Percentiles rank a stretch among this genome's conserved stretches.
Evolutionary conservation across 2,113 vertebrate species (phyloP).

Genomic region (Thalassarche chlororhynchos): DNA sequence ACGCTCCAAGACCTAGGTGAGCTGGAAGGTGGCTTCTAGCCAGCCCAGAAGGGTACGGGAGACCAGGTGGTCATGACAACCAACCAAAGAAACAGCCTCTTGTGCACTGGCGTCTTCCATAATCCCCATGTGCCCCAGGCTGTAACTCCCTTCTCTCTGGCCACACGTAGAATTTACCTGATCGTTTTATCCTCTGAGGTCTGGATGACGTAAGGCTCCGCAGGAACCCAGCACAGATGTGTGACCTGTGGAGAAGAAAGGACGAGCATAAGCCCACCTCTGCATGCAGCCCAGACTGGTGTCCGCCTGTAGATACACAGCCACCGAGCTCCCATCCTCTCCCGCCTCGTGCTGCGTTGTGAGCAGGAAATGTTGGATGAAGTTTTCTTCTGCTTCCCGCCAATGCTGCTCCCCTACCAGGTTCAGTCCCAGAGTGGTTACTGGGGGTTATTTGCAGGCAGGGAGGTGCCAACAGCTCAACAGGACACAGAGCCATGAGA

Average conservation of each 20-base stretch:
- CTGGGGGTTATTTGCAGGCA: neutral
- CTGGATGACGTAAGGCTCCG: slow-evolving; percentile 85
- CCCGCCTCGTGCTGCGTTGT: accelerated
- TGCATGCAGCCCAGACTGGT: neutral
- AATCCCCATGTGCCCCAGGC: neutral
- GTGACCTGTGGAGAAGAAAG: slow-evolving; percentile 83
- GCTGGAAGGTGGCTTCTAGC: neutral
- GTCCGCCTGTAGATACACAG: neutral
- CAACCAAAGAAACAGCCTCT: neutral
- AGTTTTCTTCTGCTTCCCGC: neutral
- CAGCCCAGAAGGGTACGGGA: neutral
- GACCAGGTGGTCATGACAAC: neutral
- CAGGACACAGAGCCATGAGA: neutral
- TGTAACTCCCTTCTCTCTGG: neutral
- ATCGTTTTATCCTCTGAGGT: slow-evolving; percentile 94
- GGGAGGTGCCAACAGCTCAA: neutral
- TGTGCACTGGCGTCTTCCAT: neutral
- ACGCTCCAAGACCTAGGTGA: neutral
- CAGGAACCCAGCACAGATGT: slow-evolving; percentile 94
- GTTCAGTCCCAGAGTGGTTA: neutral
- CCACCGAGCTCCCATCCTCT: neutral
- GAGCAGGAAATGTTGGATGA: neutral
- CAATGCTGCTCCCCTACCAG: neutral
- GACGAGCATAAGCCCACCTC: neutral
- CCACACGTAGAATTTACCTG: slow-evolving; percentile 71